Percentiles rank a stretch among this genome's conserved stretches.
These are phyloP conservation scores for Oscheius sp. DNA, from an alignment of 2,888 invertebrate species.

Conservation along the genomic window DNA sequence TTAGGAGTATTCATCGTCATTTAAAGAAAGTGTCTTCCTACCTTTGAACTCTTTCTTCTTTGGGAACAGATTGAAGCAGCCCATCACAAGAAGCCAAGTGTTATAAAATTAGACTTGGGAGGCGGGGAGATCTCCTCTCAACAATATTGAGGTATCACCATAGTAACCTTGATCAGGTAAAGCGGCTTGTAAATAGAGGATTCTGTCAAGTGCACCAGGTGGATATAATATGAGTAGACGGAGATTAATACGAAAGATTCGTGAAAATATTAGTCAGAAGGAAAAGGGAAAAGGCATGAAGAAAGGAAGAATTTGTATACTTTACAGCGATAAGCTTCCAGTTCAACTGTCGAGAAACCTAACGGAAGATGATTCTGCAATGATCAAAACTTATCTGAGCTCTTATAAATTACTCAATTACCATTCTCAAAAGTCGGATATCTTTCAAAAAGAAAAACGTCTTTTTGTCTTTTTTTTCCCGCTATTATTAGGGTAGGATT, in stretches of 20 bases:
- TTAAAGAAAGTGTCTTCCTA: neutral
- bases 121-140: neutral
- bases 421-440: no score
- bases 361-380: no score
- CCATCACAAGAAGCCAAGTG: neutral
- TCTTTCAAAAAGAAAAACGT: no score
- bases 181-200: neutral
- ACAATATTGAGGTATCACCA: conserved; percentile 3
- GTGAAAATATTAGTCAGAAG: no score
- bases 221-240: neutral
- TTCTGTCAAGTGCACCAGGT: neutral
- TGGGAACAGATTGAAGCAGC: neutral
- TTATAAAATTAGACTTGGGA: neutral
- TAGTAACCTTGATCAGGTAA: neutral
- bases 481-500: no score
- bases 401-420: no score
- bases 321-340: no score
- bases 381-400: no score
- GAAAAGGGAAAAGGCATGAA: no score
- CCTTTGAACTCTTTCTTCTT: neutral
- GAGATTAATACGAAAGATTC: neutral
- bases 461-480: no score
- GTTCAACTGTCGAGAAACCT: no score
- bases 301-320: no score
- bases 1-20: neutral